phyloP scores from a whole-genome alignment of 2,888 invertebrate genomes.

The Cataglyphis livida region DNA sequence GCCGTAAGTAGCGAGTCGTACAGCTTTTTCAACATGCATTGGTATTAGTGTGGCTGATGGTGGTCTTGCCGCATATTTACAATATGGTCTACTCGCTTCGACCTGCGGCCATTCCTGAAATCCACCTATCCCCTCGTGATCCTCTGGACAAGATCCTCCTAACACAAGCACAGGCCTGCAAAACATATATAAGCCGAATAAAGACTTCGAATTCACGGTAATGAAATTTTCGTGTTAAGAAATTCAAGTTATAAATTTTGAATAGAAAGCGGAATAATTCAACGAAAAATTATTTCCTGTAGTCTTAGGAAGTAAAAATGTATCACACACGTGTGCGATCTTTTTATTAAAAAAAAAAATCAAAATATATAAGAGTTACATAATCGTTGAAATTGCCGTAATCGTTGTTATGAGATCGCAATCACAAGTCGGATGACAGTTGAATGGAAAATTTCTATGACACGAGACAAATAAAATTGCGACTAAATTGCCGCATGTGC shows the following conservation, averaged over 20 bases:
- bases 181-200: conserved; percentile 19
- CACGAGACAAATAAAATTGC: conserved; percentile 6
- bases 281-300: neutral
- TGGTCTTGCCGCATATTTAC: conserved; percentile 96
- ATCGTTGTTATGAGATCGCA: conserved; percentile 23
- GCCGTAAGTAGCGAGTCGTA: conserved; percentile 93
- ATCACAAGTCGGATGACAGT: conserved; percentile 27
- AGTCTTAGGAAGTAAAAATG: neutral
- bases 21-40: conserved; percentile 96
- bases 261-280: neutral
- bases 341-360: conserved; percentile 21
- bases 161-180: conserved; percentile 95
- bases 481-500: neutral
- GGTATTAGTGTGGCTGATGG: conserved; percentile 94
- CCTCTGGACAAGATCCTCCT: conserved; percentile 95
- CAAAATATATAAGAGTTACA: neutral
- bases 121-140: conserved; percentile 98
- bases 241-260: neutral
- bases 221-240: neutral
- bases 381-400: neutral
- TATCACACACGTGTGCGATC: neutral
- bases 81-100: conserved; percentile 94
- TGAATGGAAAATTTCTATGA: conserved; percentile 16
- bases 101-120: conserved; percentile 98
- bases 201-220: neutral